Base-by-base conservation (phyloP, 1,140 invertebrate species). In the Dryas iulia region DNA sequence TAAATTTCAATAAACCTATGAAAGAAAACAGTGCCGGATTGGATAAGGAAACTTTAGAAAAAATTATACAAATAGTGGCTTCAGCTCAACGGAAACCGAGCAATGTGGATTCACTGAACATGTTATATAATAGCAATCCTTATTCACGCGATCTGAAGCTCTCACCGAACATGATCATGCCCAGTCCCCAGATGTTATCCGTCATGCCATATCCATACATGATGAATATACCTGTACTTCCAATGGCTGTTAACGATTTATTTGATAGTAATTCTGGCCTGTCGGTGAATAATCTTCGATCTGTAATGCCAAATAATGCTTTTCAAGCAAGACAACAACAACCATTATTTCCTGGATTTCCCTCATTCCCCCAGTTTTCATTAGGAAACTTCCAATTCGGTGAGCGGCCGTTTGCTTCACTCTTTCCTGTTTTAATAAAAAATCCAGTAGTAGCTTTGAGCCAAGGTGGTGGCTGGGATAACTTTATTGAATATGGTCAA, bases 401-500 rank as follows among this genome's bases (percentile, higher is more conserved):
- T 25, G 21, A 56, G 6, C 83, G 86, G 86, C 93, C 92, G 11
- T 86, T 92, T 28, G 85, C 91, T 14, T 82, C 84, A 58, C 84
- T 92, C 52, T 94, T 94, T 75, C 94, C 93, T 12, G 82, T 94
- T 39, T 79, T 93, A 18, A 90, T 94, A 28, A 93, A 92, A 82
- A 93, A 94, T 78, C 93, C 93, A 1, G 83, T 93, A 30, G 69
- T 94, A n/a, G 87, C 86, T 35, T 79, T 93, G 47, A 59, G 83
- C 35, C 84, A 87, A 62, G 90, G 90, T 8, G 92, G 92, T 47
- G 89, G 92, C 0, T 87, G 89, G 69, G 90, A 89, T 11, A 93
- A 91, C 71, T 91, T 94, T 66, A 75, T 94, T 39, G 93, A 94
- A 85, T 93, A 94, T 78, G 94, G 93, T n/a, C 93, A 93, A 69